These are phyloP conservation scores for Ellobius talpinus DNA, from an alignment of 2,113 vertebrate species.

Conservation along the genomic window DNA sequence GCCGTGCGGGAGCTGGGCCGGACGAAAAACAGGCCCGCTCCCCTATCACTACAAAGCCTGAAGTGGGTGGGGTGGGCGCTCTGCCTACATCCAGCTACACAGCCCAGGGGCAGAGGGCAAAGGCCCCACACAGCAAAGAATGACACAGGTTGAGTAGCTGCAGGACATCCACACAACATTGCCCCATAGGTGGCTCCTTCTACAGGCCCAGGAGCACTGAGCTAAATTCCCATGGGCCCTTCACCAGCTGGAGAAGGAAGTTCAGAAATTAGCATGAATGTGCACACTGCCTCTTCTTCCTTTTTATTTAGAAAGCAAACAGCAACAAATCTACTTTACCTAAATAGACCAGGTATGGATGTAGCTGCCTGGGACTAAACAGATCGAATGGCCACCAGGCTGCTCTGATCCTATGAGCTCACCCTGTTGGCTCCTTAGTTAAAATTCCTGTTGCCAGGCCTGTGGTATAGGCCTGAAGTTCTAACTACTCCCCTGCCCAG, in stretches of 20 bases:
- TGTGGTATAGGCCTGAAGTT: not conserved
- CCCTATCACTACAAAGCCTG: too few species aligned
- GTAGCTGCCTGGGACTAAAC: not conserved
- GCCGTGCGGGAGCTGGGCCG: too few species aligned
- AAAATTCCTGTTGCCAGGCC: not conserved
- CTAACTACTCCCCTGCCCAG: not conserved
- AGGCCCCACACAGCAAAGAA: not conserved
- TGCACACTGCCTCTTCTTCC: not conserved
- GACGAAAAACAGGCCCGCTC: too few species aligned
- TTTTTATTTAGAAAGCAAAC: not conserved
- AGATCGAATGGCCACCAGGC: not conserved
- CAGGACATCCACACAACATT: not conserved
- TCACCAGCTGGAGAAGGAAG: not conserved
- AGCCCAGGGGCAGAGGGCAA: not conserved
- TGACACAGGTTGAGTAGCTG: not conserved
- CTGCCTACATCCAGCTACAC: not conserved
- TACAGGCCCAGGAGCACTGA: rapidly evolving
- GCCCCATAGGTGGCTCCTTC: not conserved
- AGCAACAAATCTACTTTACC: slow-evolving; percentile 1
- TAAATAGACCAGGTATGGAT: slow-evolving; percentile 46
- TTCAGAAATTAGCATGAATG: not conserved
- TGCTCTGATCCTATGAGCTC: not conserved
- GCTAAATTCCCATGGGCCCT: not conserved
- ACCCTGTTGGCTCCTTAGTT: not conserved
- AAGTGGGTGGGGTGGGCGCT: not conserved